Percentiles rank a stretch among this genome's conserved stretches.
phyloP scores from a whole-genome alignment of 2,113 vertebrate species.

The Ciconia maguari region DNA sequence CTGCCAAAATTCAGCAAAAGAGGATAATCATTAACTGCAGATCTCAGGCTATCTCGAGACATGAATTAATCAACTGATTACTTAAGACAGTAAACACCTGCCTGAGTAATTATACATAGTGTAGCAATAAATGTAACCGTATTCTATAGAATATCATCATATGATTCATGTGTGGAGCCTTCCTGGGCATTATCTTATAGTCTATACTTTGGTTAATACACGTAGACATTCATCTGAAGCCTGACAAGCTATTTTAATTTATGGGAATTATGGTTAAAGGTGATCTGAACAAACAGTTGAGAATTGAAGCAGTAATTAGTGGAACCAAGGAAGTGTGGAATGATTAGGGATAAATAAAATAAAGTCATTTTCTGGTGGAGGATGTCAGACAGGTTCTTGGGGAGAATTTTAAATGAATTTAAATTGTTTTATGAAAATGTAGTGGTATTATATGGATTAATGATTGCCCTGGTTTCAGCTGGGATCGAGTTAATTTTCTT shows the following conservation, averaged over 20 bases:
- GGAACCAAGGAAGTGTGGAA: conserved; percentile 25
- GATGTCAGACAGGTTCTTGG: conserved; percentile 3
- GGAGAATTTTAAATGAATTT: conserved; percentile 29
- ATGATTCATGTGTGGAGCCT: not conserved
- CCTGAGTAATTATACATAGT: not conserved
- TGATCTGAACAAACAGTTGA: conserved; percentile 45
- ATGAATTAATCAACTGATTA: not conserved
- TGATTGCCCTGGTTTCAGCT: not conserved
- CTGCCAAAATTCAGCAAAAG: not conserved
- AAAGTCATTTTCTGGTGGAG: conserved; percentile 5
- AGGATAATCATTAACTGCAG: not conserved
- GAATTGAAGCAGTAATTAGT: conserved; percentile 35
- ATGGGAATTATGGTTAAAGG: conserved; percentile 14
- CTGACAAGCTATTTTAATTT: conserved; percentile 32
- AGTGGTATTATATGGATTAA: conserved; percentile 45
- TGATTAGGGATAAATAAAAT: conserved; percentile 49
- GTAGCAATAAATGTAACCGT: not conserved
- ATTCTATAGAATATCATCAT: not conserved
- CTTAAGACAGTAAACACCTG: not conserved
- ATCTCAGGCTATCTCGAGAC: not conserved
- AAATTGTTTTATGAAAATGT: conserved; percentile 36
- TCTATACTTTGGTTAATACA: not conserved
- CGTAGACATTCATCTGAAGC: not conserved
- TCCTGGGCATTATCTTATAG: not conserved
- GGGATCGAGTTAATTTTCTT: too few species aligned